These are phyloP conservation scores for Pseudorasbora parva DNA, from an alignment of 2,113 vertebrate species.

Conservation along the genomic window DNA sequence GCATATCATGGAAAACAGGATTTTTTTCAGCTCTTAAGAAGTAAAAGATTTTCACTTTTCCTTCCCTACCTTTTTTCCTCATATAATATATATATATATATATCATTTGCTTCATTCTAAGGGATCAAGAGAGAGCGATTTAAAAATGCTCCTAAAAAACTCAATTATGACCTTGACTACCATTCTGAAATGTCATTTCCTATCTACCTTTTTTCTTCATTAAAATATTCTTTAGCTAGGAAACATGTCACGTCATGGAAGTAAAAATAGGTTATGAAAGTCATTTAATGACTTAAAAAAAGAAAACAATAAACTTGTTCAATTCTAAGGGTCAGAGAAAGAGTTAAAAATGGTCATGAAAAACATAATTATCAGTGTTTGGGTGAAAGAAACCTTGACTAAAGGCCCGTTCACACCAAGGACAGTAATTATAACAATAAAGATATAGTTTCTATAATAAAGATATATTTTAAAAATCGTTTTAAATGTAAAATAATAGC, in stretches of 20 bases:
- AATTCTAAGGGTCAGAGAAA: neutral
- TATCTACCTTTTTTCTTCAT: neutral
- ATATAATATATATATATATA: too few relatives aligned
- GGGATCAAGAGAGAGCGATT: neutral
- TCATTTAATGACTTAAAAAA: too few relatives aligned
- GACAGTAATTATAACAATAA: too few relatives aligned
- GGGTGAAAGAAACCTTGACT: neutral
- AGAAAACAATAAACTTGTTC: neutral
- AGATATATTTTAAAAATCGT: too few relatives aligned
- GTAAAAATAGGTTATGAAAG: neutral
- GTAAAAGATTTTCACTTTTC: neutral
- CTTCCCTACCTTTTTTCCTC: neutral
- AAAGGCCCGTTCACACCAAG: too few relatives aligned
- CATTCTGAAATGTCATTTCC: neutral
- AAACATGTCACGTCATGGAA: neutral
- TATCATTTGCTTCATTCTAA: too few relatives aligned
- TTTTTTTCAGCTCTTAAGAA: neutral
- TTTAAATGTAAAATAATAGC: too few relatives aligned
- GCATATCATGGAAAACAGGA: neutral
- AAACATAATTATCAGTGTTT: neutral
- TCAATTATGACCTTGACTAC: neutral
- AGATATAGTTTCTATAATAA: too few relatives aligned
- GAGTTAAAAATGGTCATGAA: neutral
- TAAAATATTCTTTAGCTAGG: neutral
- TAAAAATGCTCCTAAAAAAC: neutral